A percentile compares a stretch with the other conserved stretches of the same genome.
Evolutionary conservation across 2,113 vertebrate species (phyloP).

Genomic region (Misgurnus anguillicaudatus): DNA sequence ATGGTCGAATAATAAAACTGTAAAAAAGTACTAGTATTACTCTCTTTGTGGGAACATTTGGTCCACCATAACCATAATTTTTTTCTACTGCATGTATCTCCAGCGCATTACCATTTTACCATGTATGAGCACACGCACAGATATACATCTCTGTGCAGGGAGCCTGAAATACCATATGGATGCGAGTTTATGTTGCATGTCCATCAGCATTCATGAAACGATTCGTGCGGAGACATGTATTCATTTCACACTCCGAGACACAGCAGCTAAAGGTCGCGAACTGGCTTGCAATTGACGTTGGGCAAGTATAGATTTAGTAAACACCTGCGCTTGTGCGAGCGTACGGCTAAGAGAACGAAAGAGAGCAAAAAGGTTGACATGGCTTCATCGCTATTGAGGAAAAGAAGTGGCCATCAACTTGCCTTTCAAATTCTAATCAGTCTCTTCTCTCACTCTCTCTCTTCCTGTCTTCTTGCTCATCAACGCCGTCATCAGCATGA

Average conservation of each 20-base stretch:
- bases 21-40: too few relatives aligned
- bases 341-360: neutral
- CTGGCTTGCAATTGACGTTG: slow-evolving; percentile 37
- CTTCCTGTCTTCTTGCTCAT: slow-evolving; percentile 53
- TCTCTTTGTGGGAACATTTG: too few relatives aligned
- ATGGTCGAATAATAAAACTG: too few relatives aligned
- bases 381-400: slow-evolving; percentile 28
- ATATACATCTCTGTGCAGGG: neutral
- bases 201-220: slow-evolving; percentile 45
- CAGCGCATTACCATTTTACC: slow-evolving; percentile 26
- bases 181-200: neutral
- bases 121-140: slow-evolving; percentile 21
- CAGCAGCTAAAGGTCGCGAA: slow-evolving; percentile 49
- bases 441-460: slow-evolving; percentile 46
- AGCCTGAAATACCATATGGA: neutral
- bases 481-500: slow-evolving; percentile 63
- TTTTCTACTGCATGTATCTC: slow-evolving; percentile 31
- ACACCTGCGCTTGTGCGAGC: slow-evolving; percentile 38
- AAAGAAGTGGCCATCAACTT: slow-evolving; percentile 42
- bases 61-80: neutral
- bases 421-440: slow-evolving; percentile 56
- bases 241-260: slow-evolving; percentile 39
- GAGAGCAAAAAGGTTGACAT: slow-evolving; percentile 19
- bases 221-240: slow-evolving; percentile 26
- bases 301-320: slow-evolving; percentile 39